Percentiles rank a stretch among this genome's conserved stretches.
Evolutionary conservation across 1,140 invertebrate genomes (phyloP).

Genomic region (Trichonephila clavata): DNA sequence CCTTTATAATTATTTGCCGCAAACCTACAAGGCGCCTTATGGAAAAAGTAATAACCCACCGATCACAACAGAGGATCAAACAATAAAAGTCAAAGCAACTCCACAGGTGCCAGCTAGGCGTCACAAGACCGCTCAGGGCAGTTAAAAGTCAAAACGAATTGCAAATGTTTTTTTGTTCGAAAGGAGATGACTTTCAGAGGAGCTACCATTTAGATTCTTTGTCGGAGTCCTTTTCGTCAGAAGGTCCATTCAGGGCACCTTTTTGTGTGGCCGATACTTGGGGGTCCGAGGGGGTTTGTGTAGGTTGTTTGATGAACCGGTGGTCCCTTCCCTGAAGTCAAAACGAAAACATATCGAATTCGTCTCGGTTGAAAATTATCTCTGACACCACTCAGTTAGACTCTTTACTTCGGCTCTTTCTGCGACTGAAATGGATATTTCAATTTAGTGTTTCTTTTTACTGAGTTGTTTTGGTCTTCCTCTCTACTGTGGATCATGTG

Average conservation of each 20-base stretch:
- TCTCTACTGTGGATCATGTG: too few species aligned
- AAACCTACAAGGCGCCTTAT: background rate
- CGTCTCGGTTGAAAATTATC: background rate
- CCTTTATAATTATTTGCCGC: conserved; percentile 7
- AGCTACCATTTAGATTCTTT: background rate
- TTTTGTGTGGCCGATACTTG: conserved; percentile 6
- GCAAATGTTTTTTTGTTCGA: background rate
- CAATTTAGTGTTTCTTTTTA: background rate
- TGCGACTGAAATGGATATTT: background rate
- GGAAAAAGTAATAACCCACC: background rate
- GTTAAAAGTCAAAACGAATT: background rate
- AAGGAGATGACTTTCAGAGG: background rate
- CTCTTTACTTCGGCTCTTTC: background rate
- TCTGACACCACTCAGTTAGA: background rate
- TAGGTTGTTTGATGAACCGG: background rate
- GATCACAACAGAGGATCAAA: conserved; percentile 17
- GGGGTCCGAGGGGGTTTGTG: background rate
- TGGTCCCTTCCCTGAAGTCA: background rate
- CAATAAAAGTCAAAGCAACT: background rate
- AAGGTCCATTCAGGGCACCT: background rate
- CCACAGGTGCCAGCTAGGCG: background rate
- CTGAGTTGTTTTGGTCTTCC: background rate
- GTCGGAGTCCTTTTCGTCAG: background rate
- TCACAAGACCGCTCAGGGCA: background rate
- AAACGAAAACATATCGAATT: background rate